Conservation (phyloP, 2,113 vertebrate species). For the Crotalus viridis region DNA sequence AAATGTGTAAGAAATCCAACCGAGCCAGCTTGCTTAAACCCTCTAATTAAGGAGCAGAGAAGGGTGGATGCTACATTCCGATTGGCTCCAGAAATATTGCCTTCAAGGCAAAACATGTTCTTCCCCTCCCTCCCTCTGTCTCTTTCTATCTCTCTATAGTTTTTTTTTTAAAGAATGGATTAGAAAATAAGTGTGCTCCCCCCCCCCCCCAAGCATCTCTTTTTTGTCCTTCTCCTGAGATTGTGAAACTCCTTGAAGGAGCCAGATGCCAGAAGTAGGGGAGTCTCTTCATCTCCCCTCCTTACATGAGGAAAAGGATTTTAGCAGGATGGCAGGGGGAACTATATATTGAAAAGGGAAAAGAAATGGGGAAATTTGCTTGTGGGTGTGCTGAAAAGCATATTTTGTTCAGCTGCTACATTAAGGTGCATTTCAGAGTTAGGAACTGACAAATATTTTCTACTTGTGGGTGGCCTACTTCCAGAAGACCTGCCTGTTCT, state of each 20-base stretch:
- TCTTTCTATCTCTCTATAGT: neutral
- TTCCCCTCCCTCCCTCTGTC: conserved; percentile 21
- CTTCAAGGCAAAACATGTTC: conserved; percentile 80
- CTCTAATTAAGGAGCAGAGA: conserved; percentile 84
- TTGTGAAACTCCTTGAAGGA: neutral
- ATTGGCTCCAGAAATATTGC: conserved; percentile 84
- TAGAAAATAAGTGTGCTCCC: neutral
- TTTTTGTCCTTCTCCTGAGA: neutral
- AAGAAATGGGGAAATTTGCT: neutral
- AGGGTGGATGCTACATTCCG: conserved; percentile 80
- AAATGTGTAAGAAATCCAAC: conserved; percentile 60
- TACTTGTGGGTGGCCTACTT: neutral
- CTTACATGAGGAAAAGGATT: neutral
- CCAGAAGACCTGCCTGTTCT: neutral
- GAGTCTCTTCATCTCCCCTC: neutral
- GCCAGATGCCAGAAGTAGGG: neutral
- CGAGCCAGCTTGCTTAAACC: conserved; percentile 77
- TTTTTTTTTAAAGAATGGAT: neutral
- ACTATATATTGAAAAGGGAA: neutral
- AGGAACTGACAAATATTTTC: neutral
- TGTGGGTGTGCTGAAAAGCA: neutral
- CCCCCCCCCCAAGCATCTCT: neutral
- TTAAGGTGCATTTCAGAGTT: neutral
- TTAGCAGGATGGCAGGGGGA: neutral
- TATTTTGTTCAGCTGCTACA: neutral